A percentile compares a stretch with the other conserved stretches of the same genome.
Conservation (phyloP, 2,797 vertebrate species). For the Mastacembelus armatus region DNA sequence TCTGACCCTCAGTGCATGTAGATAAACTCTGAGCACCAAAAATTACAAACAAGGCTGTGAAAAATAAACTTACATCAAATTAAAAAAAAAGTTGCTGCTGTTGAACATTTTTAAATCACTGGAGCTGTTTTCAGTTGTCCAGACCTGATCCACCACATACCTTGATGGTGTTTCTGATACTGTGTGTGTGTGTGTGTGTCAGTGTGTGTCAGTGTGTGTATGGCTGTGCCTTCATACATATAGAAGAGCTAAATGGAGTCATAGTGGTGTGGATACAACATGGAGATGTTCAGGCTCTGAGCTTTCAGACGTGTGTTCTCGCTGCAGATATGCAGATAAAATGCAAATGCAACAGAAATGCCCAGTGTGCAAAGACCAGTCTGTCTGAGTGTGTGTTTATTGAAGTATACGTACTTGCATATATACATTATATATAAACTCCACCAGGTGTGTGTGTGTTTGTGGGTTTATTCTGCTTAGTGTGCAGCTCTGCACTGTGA, state of each 20-base stretch:
- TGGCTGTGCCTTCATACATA: conserved; percentile 1
- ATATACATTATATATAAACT: conserved; percentile 8
- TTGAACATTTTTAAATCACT: too few relatives aligned
- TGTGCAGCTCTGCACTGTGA: conserved; percentile 13
- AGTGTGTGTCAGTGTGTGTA: too few relatives aligned
- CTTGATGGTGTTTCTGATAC: too few relatives aligned
- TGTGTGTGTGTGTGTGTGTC: too few relatives aligned
- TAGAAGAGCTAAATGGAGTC: neutral
- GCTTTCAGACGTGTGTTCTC: conserved; percentile 7
- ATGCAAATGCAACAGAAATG: conserved; percentile 26
- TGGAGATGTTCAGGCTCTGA: conserved; percentile 10
- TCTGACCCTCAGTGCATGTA: too few relatives aligned
- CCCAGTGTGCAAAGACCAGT: neutral
- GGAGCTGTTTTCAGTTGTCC: too few relatives aligned
- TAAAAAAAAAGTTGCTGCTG: too few relatives aligned
- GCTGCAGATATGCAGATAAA: conserved; percentile 29
- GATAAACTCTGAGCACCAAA: too few relatives aligned
- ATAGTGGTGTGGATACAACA: conserved; percentile 1
- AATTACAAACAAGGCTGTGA: too few relatives aligned
- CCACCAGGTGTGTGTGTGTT: neutral
- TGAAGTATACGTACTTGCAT: neutral
- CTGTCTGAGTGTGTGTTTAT: neutral
- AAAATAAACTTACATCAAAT: too few relatives aligned
- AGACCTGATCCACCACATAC: too few relatives aligned
- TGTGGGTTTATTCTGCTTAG: conserved; percentile 20